Evolutionary conservation across 2,888 invertebrate genomes (phyloP), one percentile per base, ranked within the genome.

Genomic region (Clepsis dumicolana): DNA sequence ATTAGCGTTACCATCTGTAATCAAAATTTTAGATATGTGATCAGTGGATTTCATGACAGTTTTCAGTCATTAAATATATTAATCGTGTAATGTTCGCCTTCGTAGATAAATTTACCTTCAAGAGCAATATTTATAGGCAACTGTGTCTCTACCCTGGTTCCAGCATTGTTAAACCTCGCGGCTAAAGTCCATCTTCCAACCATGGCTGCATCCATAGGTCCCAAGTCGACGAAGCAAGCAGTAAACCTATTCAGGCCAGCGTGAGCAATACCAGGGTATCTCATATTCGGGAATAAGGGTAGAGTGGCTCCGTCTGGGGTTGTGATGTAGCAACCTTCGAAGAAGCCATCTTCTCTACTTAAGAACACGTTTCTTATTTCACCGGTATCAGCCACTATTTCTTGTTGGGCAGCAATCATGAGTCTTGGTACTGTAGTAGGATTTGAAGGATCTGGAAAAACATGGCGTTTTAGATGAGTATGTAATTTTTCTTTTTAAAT

Each of bases 261-360:
- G 16, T 56, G 61, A 16, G 64, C 64, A 0, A 65, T 54, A 21
- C 62, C 71, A 38, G 76, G 75, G 27, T 79, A 79, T 60, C 72
- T 71, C 21, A 84, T 77, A 38, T 79, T 73, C n/a, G 78, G 29
- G 21, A 54, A 70, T n/a, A 77, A 14, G 1, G 68, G 64, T n/a
- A 77, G 59, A 14, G 71, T 74, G 72, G 71, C 82, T 72, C 79
- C 82, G n/a, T 73, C 61, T 0, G 85, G 86, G 2, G 86, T 86
- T 5, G 85, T 65, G 18, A 86, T 74, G 68, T 83, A 83, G 54
- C 87, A 87, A 2, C 78, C 73, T 4, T 73, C 32, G 1, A 77
- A 63, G 2, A 57, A 27, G 0, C 75, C 76, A 14, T 1, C 2
- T 0, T 77, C 76, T 21, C 64, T 50, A 10, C 16, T 27, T 2